These are phyloP conservation scores for Scopus umbretta DNA, from an alignment of 2,113 vertebrate genomes.

Conservation along the genomic window DNA sequence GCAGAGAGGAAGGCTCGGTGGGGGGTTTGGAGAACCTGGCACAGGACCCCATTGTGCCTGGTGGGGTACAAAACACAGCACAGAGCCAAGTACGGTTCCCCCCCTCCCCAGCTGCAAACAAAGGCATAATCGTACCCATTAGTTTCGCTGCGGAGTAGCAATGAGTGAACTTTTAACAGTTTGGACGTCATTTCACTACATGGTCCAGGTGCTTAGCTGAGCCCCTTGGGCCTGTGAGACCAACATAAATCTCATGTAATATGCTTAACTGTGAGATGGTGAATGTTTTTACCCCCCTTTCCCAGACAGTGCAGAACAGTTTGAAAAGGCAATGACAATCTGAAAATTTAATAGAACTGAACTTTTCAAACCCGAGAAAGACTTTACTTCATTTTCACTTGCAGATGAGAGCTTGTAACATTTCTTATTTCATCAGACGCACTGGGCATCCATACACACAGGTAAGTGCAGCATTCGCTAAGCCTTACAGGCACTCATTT, in stretches of 20 bases:
- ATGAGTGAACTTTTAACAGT: neutral
- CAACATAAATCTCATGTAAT: neutral
- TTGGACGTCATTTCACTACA: neutral
- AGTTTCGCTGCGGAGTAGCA: neutral
- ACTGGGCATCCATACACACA: neutral
- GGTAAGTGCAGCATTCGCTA: fast-evolving
- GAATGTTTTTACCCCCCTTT: neutral
- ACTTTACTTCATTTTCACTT: neutral
- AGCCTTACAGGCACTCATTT: neutral
- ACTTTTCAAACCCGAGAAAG: neutral
- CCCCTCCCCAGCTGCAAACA: neutral
- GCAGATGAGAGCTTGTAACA: neutral
- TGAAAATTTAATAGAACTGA: neutral
- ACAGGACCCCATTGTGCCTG: fast-evolving
- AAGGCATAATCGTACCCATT: neutral
- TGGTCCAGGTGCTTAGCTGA: neutral
- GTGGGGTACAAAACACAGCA: fast-evolving
- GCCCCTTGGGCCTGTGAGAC: neutral
- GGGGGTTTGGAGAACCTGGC: neutral
- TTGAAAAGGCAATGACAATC: neutral
- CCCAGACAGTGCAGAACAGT: neutral
- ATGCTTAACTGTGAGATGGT: neutral
- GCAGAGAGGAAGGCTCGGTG: neutral
- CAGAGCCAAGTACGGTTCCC: neutral
- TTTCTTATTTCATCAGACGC: neutral